phyloP scores from a whole-genome alignment of 2,888 invertebrate genomes.

The Parnassius mnemosyne region DNA sequence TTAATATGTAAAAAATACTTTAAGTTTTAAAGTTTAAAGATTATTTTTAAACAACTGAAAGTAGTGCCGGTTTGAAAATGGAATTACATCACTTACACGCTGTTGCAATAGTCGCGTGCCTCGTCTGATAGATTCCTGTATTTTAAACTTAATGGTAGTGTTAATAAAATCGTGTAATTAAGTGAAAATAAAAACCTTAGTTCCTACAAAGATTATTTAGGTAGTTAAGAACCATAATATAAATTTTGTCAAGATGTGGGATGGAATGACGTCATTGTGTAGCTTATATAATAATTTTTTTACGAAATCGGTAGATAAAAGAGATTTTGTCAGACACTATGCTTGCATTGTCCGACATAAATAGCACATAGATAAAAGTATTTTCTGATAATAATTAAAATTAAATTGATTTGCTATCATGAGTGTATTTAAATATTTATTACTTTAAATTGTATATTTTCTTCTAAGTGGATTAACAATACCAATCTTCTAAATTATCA shows the following conservation, averaged over 20 bases:
- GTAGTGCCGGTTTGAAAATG: slow-evolving; percentile 53
- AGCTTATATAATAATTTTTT: slow-evolving; percentile 18
- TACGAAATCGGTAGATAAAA: no score
- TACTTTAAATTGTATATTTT: no score
- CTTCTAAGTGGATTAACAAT: no score
- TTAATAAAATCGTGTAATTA: slow-evolving; percentile 1
- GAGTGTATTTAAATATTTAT: no score
- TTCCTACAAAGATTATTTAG: slow-evolving; percentile 7
- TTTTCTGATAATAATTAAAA: no score
- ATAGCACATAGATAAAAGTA: no score
- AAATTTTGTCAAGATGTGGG: slow-evolving; percentile 46
- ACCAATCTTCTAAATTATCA: no score
- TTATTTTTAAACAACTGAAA: slow-evolving; percentile 30
- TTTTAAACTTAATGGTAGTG: slow-evolving; percentile 38
- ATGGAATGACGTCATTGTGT: slow-evolving; percentile 53
- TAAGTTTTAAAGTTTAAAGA: slow-evolving; percentile 33
- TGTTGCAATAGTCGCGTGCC: slow-evolving; percentile 74
- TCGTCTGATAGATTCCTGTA: slow-evolving; percentile 32
- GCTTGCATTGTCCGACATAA: no score
- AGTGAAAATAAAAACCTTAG: slow-evolving; percentile 1
- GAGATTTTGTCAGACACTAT: no score
- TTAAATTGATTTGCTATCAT: no score
- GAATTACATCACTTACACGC: slow-evolving; percentile 38
- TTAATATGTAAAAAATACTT: slow-evolving; percentile 35
- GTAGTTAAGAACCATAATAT: slow-evolving; percentile 6